phyloP scores from a whole-genome alignment of 2,888 invertebrate species.

The Drosophila maculinotata region DNA sequence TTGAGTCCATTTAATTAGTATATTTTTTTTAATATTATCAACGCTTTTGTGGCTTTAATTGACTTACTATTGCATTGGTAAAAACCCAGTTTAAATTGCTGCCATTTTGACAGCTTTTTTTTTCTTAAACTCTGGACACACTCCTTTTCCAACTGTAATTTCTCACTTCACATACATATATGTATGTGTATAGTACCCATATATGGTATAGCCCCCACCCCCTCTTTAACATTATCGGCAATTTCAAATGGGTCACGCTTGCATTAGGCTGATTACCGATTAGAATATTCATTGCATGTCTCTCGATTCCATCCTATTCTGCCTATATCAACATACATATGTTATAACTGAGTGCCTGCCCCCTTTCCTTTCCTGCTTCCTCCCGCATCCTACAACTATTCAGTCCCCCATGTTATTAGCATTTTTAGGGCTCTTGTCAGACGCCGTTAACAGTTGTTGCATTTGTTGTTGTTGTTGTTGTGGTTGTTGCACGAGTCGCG shows the following conservation, averaged over 20 bases:
- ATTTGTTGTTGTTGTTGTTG: constrained; percentile 29
- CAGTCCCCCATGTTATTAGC: constrained; percentile 37
- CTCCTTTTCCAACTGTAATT: constrained; percentile 16
- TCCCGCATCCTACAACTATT: constrained; percentile 16
- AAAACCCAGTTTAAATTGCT: constrained; percentile 5
- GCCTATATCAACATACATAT: not conserved
- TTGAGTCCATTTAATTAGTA: too few species aligned
- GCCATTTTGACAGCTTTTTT: not conserved
- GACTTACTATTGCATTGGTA: not conserved
- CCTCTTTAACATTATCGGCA: constrained; percentile 52
- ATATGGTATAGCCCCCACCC: not conserved
- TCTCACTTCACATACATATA: not conserved
- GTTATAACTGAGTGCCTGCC: not conserved
- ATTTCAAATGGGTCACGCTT: constrained; percentile 72
- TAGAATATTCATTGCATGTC: constrained; percentile 59
- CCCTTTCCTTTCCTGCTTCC: not conserved
- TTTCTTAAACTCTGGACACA: not conserved
- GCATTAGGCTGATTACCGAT: constrained; percentile 22
- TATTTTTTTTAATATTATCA: not conserved
- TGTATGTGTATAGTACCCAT: not conserved
- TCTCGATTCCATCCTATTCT: not conserved
- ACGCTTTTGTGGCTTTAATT: not conserved
- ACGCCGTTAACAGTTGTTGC: constrained; percentile 51
- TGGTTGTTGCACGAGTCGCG: constrained; percentile 34
- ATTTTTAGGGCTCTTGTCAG: constrained; percentile 34